phyloP scores from a whole-genome alignment of 1,140 invertebrate genomes.

The Drosophila sechellia region DNA sequence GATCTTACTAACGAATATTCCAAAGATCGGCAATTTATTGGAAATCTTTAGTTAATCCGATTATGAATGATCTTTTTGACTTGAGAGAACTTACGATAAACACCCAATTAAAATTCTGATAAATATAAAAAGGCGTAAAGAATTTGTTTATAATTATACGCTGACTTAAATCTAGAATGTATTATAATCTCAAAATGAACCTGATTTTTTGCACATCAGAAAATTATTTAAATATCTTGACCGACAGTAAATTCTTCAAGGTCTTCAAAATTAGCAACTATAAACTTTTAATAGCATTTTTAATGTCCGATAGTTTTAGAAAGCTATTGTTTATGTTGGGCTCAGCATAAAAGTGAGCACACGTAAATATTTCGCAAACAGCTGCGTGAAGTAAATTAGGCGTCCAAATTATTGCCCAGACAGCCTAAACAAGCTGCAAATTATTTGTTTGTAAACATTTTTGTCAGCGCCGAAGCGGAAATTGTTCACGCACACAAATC shows the following conservation, averaged over 20 bases:
- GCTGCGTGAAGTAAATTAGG: conserved; percentile 4
- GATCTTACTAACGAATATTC: conserved; percentile 8
- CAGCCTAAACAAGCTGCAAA: conserved; percentile 27
- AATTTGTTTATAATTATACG: not conserved
- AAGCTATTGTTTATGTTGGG: conserved; percentile 20
- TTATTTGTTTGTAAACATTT: conserved; percentile 64
- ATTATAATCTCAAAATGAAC: not conserved
- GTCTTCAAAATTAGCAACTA: conserved; percentile 13
- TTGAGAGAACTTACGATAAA: not conserved
- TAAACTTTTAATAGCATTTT: conserved; percentile 18
- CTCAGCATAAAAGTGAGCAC: conserved; percentile 23
- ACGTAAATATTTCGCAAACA: conserved; percentile 34
- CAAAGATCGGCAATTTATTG: conserved; percentile 9
- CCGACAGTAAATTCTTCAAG: conserved; percentile 10
- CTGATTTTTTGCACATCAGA: too few relatives aligned
- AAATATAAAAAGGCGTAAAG: not conserved
- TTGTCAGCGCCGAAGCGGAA: conserved; percentile 46
- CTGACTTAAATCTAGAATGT: not conserved
- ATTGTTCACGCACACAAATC: conserved; percentile 34
- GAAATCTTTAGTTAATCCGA: not conserved
- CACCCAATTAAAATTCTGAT: not conserved
- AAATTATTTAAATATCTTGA: not conserved
- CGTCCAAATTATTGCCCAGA: conserved; percentile 17
- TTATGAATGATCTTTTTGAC: conserved; percentile 2
- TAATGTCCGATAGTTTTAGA: conserved; percentile 9